phyloP scores from a whole-genome alignment of 1,140 invertebrate species.

The Tetramorium alpestre region DNA sequence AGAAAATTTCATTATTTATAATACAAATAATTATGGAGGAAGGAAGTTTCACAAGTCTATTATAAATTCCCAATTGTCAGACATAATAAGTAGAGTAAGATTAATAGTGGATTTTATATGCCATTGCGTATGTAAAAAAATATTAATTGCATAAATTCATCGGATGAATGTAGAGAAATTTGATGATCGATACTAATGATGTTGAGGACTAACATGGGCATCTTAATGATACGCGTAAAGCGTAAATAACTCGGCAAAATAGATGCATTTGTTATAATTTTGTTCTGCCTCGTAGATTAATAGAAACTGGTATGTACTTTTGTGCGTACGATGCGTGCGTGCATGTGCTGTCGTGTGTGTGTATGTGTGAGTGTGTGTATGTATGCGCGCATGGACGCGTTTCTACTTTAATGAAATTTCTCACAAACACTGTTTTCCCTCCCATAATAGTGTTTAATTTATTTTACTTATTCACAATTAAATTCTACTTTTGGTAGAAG shows the following conservation, averaged over 20 bases:
- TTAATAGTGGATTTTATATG: conserved; percentile 52
- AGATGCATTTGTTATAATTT: conserved; percentile 25
- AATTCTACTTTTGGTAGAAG: conserved; percentile 54
- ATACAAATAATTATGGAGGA: conserved; percentile 33
- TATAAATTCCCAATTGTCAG: conserved; percentile 59
- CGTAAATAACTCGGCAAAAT: conserved; percentile 46
- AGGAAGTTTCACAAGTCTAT: conserved; percentile 52
- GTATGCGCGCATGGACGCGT: neutral
- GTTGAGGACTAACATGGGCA: conserved; percentile 44
- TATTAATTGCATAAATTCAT: conserved; percentile 60
- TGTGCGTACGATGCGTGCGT: neutral
- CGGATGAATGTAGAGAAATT: conserved; percentile 68
- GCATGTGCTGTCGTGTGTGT: neutral
- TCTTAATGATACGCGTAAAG: conserved; percentile 60
- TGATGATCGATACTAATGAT: conserved; percentile 8
- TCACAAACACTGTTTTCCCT: neutral
- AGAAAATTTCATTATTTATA: conserved; percentile 60
- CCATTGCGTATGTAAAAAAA: conserved; percentile 37
- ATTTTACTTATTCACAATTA: conserved; percentile 44
- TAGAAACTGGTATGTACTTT: neutral
- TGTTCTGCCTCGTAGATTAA: conserved; percentile 48
- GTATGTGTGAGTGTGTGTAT: neutral
- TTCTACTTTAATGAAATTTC: conserved; percentile 48
- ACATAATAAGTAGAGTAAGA: conserved; percentile 59
- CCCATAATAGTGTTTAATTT: conserved; percentile 25